These are phyloP conservation scores for Ephialtes manifestator DNA, from an alignment of 2,888 invertebrate genomes.

Conservation along the genomic window DNA sequence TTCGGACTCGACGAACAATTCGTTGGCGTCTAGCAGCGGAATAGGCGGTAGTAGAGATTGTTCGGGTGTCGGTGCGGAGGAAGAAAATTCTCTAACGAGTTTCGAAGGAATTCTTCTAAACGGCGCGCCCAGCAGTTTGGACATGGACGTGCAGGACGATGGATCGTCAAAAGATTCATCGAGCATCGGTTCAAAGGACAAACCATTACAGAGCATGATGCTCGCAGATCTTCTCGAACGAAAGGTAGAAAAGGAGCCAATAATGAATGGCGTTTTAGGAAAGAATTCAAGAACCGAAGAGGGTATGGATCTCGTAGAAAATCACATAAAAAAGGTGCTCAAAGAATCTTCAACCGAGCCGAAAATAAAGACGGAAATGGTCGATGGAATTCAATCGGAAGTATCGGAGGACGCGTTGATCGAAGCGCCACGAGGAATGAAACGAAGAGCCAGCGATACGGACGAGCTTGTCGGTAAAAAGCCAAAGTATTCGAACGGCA, in stretches of 20 bases:
- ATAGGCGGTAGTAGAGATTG: conserved; percentile 86
- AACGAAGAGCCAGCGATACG: conserved; percentile 84
- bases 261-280: conserved; percentile 88
- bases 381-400: conserved; percentile 80
- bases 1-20: conserved; percentile 87
- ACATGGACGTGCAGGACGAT: conserved; percentile 88
- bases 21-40: conserved; percentile 88
- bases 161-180: conserved; percentile 87
- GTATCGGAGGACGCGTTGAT: conserved; percentile 82
- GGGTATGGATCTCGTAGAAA: conserved; percentile 88
- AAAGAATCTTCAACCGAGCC: conserved; percentile 81
- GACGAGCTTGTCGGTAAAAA: conserved; percentile 86
- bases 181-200: conserved; percentile 87
- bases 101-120: conserved; percentile 89
- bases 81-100: conserved; percentile 89
- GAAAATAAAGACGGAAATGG: conserved; percentile 79
- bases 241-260: conserved; percentile 89
- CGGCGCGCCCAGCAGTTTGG: conserved; percentile 87
- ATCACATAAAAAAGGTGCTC: conserved; percentile 87
- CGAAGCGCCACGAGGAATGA: conserved; percentile 83
- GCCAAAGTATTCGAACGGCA: conserved; percentile 84
- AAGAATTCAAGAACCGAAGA: conserved; percentile 88
- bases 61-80: conserved; percentile 87
- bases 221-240: conserved; percentile 94
- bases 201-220: conserved; percentile 88